A percentile compares a stretch with the other conserved stretches of the same genome.
Evolutionary conservation across 2,888 invertebrate species (phyloP).

Genomic region (Bellardia pandia): DNA sequence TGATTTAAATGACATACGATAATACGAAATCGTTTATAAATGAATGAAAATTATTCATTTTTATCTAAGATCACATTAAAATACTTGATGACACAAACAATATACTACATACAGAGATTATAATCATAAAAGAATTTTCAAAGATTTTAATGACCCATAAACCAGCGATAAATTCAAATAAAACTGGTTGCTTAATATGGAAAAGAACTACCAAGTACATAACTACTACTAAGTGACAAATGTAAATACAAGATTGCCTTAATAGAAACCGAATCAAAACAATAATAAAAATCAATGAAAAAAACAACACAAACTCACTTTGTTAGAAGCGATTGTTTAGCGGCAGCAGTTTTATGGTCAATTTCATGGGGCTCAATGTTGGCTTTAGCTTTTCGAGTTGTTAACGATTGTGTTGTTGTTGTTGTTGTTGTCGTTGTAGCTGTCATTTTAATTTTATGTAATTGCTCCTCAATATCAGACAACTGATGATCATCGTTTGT

Average conservation of each 20-base stretch:
- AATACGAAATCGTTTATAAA: slow-evolving; percentile 4
- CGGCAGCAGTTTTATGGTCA: neutral
- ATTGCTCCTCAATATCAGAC: slow-evolving; percentile 84
- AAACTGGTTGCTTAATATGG: slow-evolving; percentile 7
- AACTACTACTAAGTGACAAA: neutral
- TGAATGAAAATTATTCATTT: slow-evolving; percentile 24
- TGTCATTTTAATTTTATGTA: slow-evolving; percentile 78
- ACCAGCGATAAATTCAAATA: slow-evolving; percentile 4
- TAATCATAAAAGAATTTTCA: neutral
- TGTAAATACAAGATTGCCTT: neutral
- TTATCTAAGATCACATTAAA: slow-evolving; percentile 15
- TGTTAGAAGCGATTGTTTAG: slow-evolving; percentile 5
- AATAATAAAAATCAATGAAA: slow-evolving; percentile 19
- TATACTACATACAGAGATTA: neutral
- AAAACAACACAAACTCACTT: slow-evolving; percentile 46
- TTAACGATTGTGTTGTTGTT: slow-evolving; percentile 16
- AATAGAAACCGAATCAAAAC: slow-evolving; percentile 7
- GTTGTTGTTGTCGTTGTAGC: neutral
- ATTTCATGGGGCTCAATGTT: neutral
- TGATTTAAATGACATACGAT: neutral
- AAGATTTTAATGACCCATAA: slow-evolving; percentile 15
- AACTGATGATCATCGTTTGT: slow-evolving; percentile 81
- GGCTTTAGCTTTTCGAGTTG: slow-evolving; percentile 3
- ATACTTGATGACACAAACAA: neutral
- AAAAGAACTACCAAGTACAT: neutral